Conservation (phyloP, 2,113 vertebrate genomes). For the Ceratotherium simum region DNA sequence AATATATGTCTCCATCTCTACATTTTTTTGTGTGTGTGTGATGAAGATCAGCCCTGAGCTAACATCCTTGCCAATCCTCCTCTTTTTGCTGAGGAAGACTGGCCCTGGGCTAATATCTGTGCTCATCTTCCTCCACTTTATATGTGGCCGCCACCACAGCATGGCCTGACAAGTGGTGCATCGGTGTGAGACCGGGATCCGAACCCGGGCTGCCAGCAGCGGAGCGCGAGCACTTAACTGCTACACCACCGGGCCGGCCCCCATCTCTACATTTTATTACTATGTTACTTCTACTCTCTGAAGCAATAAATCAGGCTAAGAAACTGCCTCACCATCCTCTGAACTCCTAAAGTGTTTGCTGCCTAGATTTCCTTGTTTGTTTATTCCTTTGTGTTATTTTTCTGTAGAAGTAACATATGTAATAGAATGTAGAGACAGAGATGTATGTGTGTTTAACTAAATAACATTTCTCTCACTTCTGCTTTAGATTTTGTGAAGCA, state of each 20-base stretch:
- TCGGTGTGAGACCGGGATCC: too few relatives aligned
- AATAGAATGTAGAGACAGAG: too few relatives aligned
- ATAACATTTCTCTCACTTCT: background rate
- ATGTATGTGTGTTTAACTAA: background rate
- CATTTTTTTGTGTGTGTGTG: background rate
- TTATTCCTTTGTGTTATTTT: background rate
- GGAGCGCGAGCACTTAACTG: too few relatives aligned
- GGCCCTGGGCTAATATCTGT: too few relatives aligned
- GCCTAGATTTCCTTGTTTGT: background rate
- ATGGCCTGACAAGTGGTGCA: too few relatives aligned
- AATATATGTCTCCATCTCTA: background rate
- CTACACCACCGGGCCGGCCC: too few relatives aligned
- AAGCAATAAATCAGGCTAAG: background rate
- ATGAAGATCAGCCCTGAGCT: too few relatives aligned
- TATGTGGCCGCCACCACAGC: too few relatives aligned
- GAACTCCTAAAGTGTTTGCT: background rate
- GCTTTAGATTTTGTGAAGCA: slow-evolving; percentile 9
- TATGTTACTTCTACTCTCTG: background rate
- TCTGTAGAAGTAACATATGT: background rate
- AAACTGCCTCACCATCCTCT: background rate
- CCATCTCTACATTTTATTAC: background rate
- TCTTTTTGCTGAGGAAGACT: too few relatives aligned
- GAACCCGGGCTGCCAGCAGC: too few relatives aligned
- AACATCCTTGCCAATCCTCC: too few relatives aligned
- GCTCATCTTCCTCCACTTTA: too few relatives aligned